Percentiles rank a stretch among this genome's conserved stretches.
Evolutionary conservation across 2,113 vertebrate species (phyloP).

Genomic region (Casuarius casuarius): DNA sequence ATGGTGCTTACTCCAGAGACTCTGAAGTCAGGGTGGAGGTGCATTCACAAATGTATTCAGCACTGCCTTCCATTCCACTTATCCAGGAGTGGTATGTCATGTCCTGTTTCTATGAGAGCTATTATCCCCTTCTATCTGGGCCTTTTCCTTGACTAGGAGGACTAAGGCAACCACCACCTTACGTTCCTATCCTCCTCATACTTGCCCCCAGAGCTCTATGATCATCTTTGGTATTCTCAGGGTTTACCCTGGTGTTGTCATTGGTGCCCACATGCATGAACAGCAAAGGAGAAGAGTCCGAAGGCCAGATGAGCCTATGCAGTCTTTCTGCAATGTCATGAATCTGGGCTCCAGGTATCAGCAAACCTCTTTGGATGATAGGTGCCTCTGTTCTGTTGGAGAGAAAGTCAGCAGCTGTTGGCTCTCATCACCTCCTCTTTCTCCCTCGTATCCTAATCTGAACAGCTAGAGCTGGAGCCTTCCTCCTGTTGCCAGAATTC

Average conservation of each 20-base stretch:
- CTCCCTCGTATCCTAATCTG: background rate
- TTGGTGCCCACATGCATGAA: background rate
- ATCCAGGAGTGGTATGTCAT: fast-evolving
- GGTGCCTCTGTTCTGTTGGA: background rate
- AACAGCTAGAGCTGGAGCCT: background rate
- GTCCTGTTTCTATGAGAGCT: background rate
- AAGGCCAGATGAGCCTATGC: background rate
- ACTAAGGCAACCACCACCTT: no score
- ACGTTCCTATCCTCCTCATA: no score
- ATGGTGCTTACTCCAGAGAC: background rate
- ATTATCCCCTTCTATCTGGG: background rate
- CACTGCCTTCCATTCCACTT: background rate
- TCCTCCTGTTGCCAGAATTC: background rate
- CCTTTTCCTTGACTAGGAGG: no score
- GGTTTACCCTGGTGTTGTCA: no score
- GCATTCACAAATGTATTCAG: background rate
- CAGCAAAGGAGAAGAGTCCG: background rate
- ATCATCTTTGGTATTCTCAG: no score
- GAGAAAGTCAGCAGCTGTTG: background rate
- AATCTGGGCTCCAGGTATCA: background rate
- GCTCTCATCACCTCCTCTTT: background rate
- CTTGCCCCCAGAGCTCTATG: no score
- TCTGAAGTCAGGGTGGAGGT: fast-evolving
- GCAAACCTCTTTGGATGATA: background rate
- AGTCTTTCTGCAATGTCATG: background rate